phyloP scores from a whole-genome alignment of 2,888 invertebrate genomes.

The Spodoptera littoralis region DNA sequence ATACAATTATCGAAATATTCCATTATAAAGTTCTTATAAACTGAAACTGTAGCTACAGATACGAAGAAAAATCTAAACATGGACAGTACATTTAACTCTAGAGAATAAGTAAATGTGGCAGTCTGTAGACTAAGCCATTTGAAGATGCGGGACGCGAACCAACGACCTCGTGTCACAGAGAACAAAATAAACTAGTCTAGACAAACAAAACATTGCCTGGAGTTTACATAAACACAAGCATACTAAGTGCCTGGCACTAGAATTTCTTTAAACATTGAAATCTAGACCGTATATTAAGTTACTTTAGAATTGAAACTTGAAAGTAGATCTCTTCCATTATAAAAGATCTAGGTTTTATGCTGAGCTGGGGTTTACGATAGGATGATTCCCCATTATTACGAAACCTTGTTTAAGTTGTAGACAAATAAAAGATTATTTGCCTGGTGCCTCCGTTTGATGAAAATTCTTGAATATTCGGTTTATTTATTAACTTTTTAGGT shows the following conservation, averaged over 20 bases:
- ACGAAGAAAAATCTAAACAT: constrained; percentile 1
- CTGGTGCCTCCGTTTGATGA: too few relatives aligned
- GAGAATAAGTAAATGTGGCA: constrained; percentile 18
- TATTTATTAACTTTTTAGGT: too few relatives aligned
- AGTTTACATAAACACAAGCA: constrained; percentile 12
- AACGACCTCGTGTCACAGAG: constrained; percentile 60
- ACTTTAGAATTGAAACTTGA: background rate
- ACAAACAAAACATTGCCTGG: constrained; percentile 41
- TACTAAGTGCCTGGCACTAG: constrained; percentile 5
- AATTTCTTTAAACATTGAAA: constrained; percentile 8
- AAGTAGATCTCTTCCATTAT: background rate
- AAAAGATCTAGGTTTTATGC: constrained; percentile 6
- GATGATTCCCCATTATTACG: too few relatives aligned
- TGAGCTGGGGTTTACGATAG: background rate
- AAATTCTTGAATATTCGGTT: background rate
- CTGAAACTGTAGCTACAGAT: background rate
- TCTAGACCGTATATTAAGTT: constrained; percentile 4
- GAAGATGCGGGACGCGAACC: constrained; percentile 45
- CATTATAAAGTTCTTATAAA: too few relatives aligned
- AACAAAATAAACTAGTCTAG: constrained; percentile 51
- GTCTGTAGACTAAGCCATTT: constrained; percentile 1
- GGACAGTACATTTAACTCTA: constrained; percentile 9
- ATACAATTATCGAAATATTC: too few relatives aligned
- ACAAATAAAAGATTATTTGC: too few relatives aligned
- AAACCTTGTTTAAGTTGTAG: too few relatives aligned